Evolutionary conservation across 1,140 invertebrate species (phyloP), one percentile per base, ranked within the genome.

Genomic region (Ladona fulva): DNA sequence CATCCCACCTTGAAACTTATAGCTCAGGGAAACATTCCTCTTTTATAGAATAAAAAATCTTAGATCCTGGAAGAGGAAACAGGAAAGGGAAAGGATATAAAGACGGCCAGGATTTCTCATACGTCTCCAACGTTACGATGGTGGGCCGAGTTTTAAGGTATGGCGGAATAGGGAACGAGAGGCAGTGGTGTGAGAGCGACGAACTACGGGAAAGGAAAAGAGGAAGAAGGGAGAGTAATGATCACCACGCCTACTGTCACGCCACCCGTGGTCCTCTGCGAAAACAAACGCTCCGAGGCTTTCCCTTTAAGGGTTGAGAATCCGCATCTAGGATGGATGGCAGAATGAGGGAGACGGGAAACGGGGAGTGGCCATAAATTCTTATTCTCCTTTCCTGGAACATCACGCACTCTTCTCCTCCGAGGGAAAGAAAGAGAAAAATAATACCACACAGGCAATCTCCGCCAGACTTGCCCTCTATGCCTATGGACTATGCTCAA

Each of bases 231-330:
- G 52, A 66, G 52, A 66, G 52, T 66, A 66, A 66, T 66, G 52
- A 66, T 66, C 52, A 66, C 52, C 52, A 66, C 52, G 52, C 52
- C 52, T 66, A 66, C 52, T 66, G 52, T 66, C 52, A 66, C 52
- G 52, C 52, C 52, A 22, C 3, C 52, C 52, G 52, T 3, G 52
- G 52, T 66, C 52, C 52, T 66, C 12, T 19, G 52, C 52, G 52
- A 19, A 66, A 66, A 66, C 52, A 66, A 66, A 66, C 52, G 52
- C 52, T 66, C 52, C 3, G 12, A 22, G 52, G 52, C 52, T 12
- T 66, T 66, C 52, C 52, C 52, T 66, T 66, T 66, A 66, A 22
- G 52, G 52, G 52, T 66, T 6, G n/a, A 66, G 52, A 22, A 66
- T 66, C 52, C 52, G 12, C 52, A 66, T 16, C 52, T 66, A 66